Evolutionary conservation across 2,797 vertebrate species (phyloP).

Genomic region (Loriculus beryllinus): DNA sequence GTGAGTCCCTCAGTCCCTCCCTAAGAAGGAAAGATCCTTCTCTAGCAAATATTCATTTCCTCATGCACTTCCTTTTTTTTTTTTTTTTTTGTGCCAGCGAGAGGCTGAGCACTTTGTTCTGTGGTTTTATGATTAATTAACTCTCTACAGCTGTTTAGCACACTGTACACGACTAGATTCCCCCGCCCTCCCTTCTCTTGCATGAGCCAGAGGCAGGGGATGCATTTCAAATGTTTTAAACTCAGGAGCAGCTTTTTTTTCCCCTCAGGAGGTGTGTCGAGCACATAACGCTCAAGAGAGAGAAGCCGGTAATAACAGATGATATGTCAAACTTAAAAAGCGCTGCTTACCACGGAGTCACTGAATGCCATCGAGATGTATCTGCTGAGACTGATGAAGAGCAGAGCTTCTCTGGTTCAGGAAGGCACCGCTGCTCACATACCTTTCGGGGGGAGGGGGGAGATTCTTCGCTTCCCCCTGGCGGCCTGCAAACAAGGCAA

Average conservation of each 20-base stretch:
- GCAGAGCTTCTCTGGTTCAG: background rate
- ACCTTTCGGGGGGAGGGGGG: rapidly evolving
- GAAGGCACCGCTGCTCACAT: background rate
- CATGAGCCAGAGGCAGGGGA: background rate
- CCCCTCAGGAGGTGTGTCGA: constrained; percentile 14
- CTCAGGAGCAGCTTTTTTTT: background rate
- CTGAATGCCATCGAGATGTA: background rate
- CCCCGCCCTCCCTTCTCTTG: background rate
- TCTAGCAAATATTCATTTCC: background rate
- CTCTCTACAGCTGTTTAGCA: background rate
- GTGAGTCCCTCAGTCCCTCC: background rate
- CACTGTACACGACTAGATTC: background rate
- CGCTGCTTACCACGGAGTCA: constrained; percentile 38
- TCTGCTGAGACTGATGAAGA: background rate
- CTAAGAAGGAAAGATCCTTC: background rate
- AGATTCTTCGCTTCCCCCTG: background rate
- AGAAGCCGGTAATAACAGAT: constrained; percentile 39
- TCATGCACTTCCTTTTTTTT: background rate
- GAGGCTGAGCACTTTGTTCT: background rate
- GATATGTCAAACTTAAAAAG: constrained; percentile 45
- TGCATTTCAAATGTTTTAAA: constrained; percentile 43
- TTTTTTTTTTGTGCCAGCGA: background rate
- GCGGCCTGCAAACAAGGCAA: background rate
- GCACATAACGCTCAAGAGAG: background rate
- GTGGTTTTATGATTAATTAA: background rate